Conservation (phyloP, 2,113 vertebrate species). For the Ciconia stormi region DNA sequence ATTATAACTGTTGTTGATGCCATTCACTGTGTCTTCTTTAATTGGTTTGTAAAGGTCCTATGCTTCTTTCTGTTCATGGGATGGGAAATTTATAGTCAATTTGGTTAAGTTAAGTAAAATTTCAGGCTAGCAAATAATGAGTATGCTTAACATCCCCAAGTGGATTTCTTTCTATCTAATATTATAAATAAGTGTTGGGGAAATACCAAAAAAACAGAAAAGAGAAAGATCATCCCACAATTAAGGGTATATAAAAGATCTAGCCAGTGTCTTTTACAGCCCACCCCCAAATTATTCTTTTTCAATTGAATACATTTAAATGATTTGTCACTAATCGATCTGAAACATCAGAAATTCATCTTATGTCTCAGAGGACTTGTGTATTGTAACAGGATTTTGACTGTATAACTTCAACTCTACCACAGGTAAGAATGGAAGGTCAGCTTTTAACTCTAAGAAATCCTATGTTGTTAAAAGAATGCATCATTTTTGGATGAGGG, state of each 20-base stretch:
- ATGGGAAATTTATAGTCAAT: not conserved
- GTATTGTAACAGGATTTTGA: not conserved
- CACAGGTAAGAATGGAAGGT: not conserved
- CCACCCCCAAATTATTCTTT: not conserved
- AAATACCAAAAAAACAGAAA: not conserved
- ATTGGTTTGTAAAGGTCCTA: not conserved
- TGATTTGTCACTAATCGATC: not conserved
- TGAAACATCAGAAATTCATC: not conserved
- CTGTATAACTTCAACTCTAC: not conserved
- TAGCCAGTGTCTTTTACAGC: not conserved
- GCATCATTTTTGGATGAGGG: fast-evolving
- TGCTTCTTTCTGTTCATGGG: not conserved
- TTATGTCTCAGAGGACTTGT: not conserved
- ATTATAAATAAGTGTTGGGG: not conserved
- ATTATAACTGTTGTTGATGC: not conserved
- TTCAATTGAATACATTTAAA: not conserved
- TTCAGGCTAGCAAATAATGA: not conserved
- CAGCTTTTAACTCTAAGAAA: not conserved
- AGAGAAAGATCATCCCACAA: not conserved
- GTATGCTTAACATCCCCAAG: not conserved
- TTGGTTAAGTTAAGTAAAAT: not conserved
- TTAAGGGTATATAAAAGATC: not conserved
- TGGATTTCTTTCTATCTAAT: not conserved
- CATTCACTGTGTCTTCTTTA: not conserved
- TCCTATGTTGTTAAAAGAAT: not conserved